Base-by-base conservation (phyloP, 2,888 invertebrate genomes). In the Nowickia ferox region DNA sequence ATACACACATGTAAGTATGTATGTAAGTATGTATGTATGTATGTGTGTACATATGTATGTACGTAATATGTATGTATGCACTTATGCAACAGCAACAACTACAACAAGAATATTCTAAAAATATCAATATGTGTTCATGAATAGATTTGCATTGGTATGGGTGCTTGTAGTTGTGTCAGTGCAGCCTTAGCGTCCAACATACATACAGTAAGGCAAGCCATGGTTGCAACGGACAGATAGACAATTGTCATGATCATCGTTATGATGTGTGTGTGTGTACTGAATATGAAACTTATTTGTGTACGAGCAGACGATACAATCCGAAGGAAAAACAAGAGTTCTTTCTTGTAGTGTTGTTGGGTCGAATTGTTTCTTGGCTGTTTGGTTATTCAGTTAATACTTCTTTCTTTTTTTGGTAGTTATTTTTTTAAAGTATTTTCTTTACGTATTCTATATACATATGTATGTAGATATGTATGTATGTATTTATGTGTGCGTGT, bases 341-440 rank as follows among this genome's bases (percentile, higher is more conserved):
- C 59, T 76, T 75, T 17, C 40, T 30, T 30, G 6, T 6, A 30
- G 30, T 44, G 40, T 78, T 75, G 59, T 82, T 79, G 76, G 30
- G 48, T 72, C 55, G 40, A 69, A 55, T 15, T 77, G 63, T 74
- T 68, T 71, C 51, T 53, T 79, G 74, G 69, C 75, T 61, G 61
- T 72, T 85, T 85, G 69, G 40, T 65, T 78, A 66, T 85, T 85
- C 78, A 78, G 85, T 81, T 79, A 82, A 81, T 72, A 72, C 75
- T 40, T 78, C 30, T 81, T 78, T 69, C 53, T 77, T 84, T 40
- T 30, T 42, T 72, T 79, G 44, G 4, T 77, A 53, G 10, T 38
- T 61, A n/a, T 78, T 63, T 17, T 63, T 17, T n/a, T 53, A 66
- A 44, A 2, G 8, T 82, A 48, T 68, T 51, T 74, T 61, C n/a